Evolutionary conservation across 2,113 vertebrate genomes (phyloP), one percentile per base, ranked within the genome.

Genomic region (Columba janthina): DNA sequence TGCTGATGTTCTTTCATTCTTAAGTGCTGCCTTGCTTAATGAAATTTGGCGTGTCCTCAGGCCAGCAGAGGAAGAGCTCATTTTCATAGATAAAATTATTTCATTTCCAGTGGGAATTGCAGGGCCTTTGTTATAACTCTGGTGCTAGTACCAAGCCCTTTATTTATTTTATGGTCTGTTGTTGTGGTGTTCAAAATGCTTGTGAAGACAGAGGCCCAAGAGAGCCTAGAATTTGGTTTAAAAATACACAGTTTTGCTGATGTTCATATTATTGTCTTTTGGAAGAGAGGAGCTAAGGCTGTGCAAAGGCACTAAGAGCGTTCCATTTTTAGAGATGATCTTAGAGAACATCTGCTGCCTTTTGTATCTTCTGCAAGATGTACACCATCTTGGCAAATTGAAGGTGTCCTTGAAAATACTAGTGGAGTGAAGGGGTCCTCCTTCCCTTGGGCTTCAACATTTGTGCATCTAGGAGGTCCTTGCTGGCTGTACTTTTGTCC

Each of bases 101-200:
- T 86, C 13, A n/a, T 90, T 95, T 96, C 78, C 61, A 89, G 2
- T 58, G 89, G 72, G 84, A 94, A 86, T 85, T 78, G 51, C 69
- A 77, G 32, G 60, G 71, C 51, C 61, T 92, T 87, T 93, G 93
- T 96, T 96, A 42, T 32, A 91, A 36, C 56, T 91, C 57, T 94
- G 92, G 81, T 78, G 88, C 29, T 12, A 32, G 40, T 81, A 74
- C 57, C 56, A 91, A 95, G 71, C 18, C 38, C 4, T 95, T 91
- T 81, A 54, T 94, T 96, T 94, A 75, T 83, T 93, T 92, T 94
- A 93, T 94, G 72, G 58, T 81, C 70, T 91, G 79, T 78, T 95
- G 90, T 94, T 91, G 90, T 72, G 88, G 89, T 90, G 73, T 92
- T 89, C 66, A 88, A 89, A 90, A 88, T 93, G 67, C 73, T 93